A percentile compares a stretch with the other conserved stretches of the same genome.
phyloP scores from a whole-genome alignment of 2,113 vertebrate genomes.

The Taurulus bubalis region DNA sequence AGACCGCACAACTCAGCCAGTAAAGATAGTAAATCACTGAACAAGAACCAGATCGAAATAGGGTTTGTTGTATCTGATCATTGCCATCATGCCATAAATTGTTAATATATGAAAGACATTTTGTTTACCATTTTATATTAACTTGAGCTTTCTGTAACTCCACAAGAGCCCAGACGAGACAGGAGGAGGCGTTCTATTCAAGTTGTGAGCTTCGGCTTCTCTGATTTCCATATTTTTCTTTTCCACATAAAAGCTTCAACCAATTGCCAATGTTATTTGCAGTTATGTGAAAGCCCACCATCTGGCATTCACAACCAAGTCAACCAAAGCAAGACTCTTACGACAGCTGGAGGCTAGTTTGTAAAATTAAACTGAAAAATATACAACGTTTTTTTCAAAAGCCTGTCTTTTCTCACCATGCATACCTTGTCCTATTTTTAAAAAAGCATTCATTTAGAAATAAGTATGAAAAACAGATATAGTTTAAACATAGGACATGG shows the following conservation, averaged over 20 bases:
- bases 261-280: conserved; percentile 64
- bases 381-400: conserved; percentile 30
- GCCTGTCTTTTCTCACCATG: conserved; percentile 23
- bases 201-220: conserved; percentile 48
- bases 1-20: conserved; percentile 4
- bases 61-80: conserved; percentile 7
- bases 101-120: conserved; percentile 27
- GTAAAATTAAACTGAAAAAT: conserved; percentile 56
- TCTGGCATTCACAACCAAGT: conserved; percentile 63
- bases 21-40: conserved; percentile 7
- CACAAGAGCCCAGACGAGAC: conserved; percentile 19
- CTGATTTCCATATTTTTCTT: conserved; percentile 59
- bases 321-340: conserved; percentile 58
- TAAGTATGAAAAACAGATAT: conserved; percentile 3
- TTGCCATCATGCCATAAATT: conserved; percentile 20
- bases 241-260: conserved; percentile 55
- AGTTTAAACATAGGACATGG: neutral
- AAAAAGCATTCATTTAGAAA: conserved; percentile 21
- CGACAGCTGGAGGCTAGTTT: conserved; percentile 62
- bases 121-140: conserved; percentile 41
- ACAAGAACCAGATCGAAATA: neutral
- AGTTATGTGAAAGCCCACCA: conserved; percentile 67
- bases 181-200: conserved; percentile 49
- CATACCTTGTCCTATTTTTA: conserved; percentile 37
- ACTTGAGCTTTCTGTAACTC: conserved; percentile 43